Percentiles rank a stretch among this genome's conserved stretches.
Conservation (phyloP, 64 coral and sea anemone genomes). For the Catalaphyllia jardinei region DNA sequence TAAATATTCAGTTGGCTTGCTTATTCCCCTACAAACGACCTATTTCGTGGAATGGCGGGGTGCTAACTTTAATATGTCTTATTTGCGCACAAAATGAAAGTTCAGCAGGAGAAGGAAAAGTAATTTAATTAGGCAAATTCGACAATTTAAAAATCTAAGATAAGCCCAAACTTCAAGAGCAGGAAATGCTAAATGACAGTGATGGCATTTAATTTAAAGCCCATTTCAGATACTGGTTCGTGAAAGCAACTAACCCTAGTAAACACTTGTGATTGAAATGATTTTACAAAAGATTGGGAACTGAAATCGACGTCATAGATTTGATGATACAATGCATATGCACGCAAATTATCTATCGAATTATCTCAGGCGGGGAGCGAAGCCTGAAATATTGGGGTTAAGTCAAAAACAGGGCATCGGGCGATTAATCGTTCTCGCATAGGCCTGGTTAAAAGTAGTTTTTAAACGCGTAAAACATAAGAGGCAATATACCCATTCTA, state of each 20-base stretch:
- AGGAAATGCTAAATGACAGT: not conserved
- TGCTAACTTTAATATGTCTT: too few species aligned
- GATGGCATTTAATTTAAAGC: not conserved
- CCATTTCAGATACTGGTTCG: not conserved
- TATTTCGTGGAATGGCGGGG: too few species aligned
- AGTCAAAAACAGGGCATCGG: not conserved
- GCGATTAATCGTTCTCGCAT: not conserved
- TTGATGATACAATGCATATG: not conserved
- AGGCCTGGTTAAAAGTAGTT: not conserved
- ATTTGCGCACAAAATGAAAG: too few species aligned
- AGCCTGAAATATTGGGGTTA: not conserved
- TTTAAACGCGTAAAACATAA: not conserved
- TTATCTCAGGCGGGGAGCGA: not conserved
- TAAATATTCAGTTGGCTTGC: too few species aligned
- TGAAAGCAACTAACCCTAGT: not conserved
- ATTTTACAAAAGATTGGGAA: not conserved
- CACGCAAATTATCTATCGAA: not conserved
- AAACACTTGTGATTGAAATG: not conserved
- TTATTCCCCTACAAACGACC: too few species aligned
- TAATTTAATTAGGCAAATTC: too few species aligned
- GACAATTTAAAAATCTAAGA: not conserved
- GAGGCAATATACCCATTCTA: not conserved
- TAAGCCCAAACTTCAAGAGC: not conserved
- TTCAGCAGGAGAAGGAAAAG: too few species aligned
- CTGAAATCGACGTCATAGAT: not conserved